phyloP scores from a whole-genome alignment of 2,113 vertebrate species.

The Lagopus muta region DNA sequence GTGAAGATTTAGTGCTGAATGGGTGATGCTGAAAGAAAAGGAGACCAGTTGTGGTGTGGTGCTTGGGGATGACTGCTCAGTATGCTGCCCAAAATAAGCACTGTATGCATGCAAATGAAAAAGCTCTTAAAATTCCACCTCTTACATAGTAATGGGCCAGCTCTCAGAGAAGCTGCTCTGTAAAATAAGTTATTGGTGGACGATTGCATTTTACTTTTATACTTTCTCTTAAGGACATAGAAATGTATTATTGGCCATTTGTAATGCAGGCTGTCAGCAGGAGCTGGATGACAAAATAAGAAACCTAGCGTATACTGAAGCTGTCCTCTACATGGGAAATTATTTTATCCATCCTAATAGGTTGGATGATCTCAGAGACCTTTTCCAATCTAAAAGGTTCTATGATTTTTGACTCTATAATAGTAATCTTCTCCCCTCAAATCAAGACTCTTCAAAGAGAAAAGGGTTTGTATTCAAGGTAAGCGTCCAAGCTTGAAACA shows the following conservation, averaged over 20 bases:
- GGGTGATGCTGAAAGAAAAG: neutral
- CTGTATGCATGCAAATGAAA: conserved; percentile 5
- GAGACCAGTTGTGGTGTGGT: neutral
- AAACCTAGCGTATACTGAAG: neutral
- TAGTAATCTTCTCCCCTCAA: neutral
- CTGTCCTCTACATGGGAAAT: neutral
- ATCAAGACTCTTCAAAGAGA: neutral
- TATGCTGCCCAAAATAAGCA: conserved; percentile 7
- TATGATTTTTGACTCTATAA: neutral
- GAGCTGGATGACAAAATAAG: neutral
- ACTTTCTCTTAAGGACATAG: neutral
- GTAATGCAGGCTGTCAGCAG: neutral
- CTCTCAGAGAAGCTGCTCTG: neutral
- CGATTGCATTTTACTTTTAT: neutral
- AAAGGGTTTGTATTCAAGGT: accelerated
- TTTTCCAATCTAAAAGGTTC: neutral
- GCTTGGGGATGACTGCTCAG: neutral
- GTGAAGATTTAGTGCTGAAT: conserved; percentile 6
- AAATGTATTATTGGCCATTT: neutral
- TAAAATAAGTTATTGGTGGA: neutral
- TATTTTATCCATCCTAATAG: neutral
- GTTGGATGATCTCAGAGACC: neutral
- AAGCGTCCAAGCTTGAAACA: neutral
- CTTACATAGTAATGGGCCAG: neutral
- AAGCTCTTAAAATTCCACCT: neutral